Conservation (phyloP, 2,113 vertebrate species). For the Sebastes schlegelii region DNA sequence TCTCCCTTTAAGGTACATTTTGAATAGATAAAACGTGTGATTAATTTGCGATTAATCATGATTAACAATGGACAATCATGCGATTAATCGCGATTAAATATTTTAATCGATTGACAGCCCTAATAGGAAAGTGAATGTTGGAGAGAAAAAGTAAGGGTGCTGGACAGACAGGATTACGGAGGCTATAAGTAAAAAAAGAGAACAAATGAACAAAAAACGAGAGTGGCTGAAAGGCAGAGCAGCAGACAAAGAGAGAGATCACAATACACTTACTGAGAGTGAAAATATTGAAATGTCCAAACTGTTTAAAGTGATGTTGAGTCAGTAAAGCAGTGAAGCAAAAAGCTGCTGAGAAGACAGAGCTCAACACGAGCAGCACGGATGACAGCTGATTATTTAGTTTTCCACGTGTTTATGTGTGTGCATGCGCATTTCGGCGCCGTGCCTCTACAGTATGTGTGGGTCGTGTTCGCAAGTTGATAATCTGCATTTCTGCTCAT, state of each 20-base stretch:
- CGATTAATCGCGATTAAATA: no score
- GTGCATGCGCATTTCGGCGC: background rate
- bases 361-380: slow-evolving; percentile 21
- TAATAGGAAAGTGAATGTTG: background rate
- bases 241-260: slow-evolving; percentile 6
- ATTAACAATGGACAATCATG: no score
- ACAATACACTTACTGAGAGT: slow-evolving; percentile 20
- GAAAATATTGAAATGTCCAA: slow-evolving; percentile 52
- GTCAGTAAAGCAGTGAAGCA: slow-evolving; percentile 50
- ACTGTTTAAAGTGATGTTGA: slow-evolving; percentile 48
- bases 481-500: slow-evolving; percentile 47
- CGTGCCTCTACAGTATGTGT: slow-evolving; percentile 3
- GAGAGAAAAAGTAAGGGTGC: background rate
- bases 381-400: slow-evolving; percentile 57
- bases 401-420: slow-evolving; percentile 4
- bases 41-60: no score
- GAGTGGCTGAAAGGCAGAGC: background rate
- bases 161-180: background rate
- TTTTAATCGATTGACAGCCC: no score
- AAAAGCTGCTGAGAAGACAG: slow-evolving; percentile 26
- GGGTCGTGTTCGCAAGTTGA: slow-evolving; percentile 18
- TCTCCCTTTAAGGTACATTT: no score
- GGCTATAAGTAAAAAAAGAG: background rate
- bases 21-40: no score
- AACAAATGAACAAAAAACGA: background rate